These are phyloP conservation scores for Morone chrysops DNA, from an alignment of 2,113 vertebrate genomes.

Conservation along the genomic window DNA sequence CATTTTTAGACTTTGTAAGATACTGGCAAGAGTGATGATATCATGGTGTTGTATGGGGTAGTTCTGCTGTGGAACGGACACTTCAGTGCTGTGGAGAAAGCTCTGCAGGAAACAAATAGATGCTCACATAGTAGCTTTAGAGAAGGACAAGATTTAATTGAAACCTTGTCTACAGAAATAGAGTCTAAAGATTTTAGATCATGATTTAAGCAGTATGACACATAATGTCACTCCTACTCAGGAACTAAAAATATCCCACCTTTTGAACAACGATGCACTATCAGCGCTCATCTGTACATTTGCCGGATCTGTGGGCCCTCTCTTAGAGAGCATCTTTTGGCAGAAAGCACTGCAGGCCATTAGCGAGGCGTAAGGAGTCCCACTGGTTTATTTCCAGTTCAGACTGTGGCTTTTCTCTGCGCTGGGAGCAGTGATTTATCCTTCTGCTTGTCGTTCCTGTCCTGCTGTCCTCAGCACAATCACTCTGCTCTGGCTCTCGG, in stretches of 20 bases:
- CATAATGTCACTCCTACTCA: slow-evolving; percentile 42
- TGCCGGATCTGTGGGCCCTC: slow-evolving; percentile 23
- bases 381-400: slow-evolving; percentile 74
- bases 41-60: neutral
- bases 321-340: slow-evolving; percentile 43
- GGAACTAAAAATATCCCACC: slow-evolving; percentile 34
- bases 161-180: slow-evolving; percentile 8
- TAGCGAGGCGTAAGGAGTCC: slow-evolving; percentile 70
- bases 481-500: slow-evolving; percentile 41
- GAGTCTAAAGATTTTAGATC: slow-evolving; percentile 9
- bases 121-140: neutral
- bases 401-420: slow-evolving; percentile 60
- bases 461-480: slow-evolving; percentile 81
- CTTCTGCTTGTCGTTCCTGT: slow-evolving; percentile 58
- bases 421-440: slow-evolving; percentile 75
- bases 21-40: slow-evolving; percentile 32
- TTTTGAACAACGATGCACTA: slow-evolving; percentile 23
- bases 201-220: slow-evolving; percentile 29
- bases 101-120: neutral
- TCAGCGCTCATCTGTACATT: slow-evolving; percentile 43
- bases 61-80: slow-evolving; percentile 2
- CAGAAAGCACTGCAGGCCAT: slow-evolving; percentile 62
- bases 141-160: neutral
- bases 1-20: slow-evolving; percentile 28
- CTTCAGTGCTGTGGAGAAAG: neutral